phyloP scores from a whole-genome alignment of 2,888 invertebrate genomes.

The Cryptophagus acutangulus region DNA sequence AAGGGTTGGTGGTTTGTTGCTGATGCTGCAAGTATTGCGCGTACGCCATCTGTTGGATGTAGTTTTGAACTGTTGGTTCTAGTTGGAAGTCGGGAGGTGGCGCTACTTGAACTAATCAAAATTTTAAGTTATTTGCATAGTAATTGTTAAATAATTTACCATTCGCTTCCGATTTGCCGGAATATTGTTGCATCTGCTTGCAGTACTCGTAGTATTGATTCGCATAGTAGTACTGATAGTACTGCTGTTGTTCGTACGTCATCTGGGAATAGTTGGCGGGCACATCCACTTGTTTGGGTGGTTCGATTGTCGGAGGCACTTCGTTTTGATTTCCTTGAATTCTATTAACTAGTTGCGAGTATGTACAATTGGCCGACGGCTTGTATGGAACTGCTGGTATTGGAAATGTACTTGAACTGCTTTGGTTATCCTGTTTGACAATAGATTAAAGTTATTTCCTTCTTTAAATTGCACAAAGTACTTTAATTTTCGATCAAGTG shows the following conservation, averaged over 20 bases:
- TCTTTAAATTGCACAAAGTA: slow-evolving; percentile 2
- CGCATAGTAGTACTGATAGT: slow-evolving; percentile 45
- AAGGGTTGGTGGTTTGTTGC: slow-evolving; percentile 36
- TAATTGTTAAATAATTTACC: neutral
- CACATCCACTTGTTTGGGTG: slow-evolving; percentile 26
- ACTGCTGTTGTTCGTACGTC: slow-evolving; percentile 43
- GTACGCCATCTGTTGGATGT: slow-evolving; percentile 40
- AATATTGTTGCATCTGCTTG: slow-evolving; percentile 40
- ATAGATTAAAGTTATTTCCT: slow-evolving; percentile 24
- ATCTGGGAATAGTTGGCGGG: slow-evolving; percentile 41
- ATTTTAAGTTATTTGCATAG: neutral
- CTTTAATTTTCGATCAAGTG: neutral
- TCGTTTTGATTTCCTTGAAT: slow-evolving; percentile 60
- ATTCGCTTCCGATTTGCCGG: slow-evolving; percentile 24
- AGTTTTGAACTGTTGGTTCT: slow-evolving; percentile 33
- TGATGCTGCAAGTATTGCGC: slow-evolving; percentile 40
- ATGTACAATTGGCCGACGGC: slow-evolving; percentile 81
- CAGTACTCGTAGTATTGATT: slow-evolving; percentile 47
- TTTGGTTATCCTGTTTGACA: slow-evolving; percentile 17
- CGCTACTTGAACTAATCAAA: slow-evolving; percentile 15
- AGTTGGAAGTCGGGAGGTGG: slow-evolving; percentile 30
- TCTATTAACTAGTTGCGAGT: slow-evolving; percentile 81
- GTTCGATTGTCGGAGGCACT: slow-evolving; percentile 17
- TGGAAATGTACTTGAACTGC: neutral
- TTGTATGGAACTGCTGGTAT: slow-evolving; percentile 64